These are phyloP conservation scores for Microctenopoma steveboyesi DNA, from an alignment of 2,797 vertebrate genomes.

Conservation along the genomic window DNA sequence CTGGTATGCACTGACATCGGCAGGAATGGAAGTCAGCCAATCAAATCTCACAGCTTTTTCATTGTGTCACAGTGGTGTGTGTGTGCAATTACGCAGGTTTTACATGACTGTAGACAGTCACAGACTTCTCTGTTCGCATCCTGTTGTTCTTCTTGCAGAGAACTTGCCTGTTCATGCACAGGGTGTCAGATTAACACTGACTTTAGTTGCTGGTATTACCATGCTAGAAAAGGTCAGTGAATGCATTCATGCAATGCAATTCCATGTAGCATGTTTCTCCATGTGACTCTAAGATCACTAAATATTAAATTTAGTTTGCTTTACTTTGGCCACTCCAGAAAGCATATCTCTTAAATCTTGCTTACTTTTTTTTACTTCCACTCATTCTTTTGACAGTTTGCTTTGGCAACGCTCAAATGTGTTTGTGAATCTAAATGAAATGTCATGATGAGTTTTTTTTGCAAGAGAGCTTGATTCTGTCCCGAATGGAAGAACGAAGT, in stretches of 20 bases:
- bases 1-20: conserved; percentile 72
- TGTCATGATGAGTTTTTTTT: conserved; percentile 24
- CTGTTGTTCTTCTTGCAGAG: conserved; percentile 23
- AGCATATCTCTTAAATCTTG: conserved; percentile 7
- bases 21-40: conserved; percentile 59
- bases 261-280: conserved; percentile 3
- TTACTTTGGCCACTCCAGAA: conserved; percentile 14
- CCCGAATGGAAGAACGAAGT: conserved; percentile 37
- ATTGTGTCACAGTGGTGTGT: conserved; percentile 59
- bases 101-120: conserved; percentile 30
- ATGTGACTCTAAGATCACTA: conserved; percentile 39
- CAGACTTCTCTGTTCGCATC: conserved; percentile 34
- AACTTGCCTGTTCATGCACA: conserved; percentile 4
- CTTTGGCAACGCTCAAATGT: conserved; percentile 7
- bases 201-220: conserved; percentile 15
- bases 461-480: conserved; percentile 39
- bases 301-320: conserved; percentile 14
- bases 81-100: conserved; percentile 55
- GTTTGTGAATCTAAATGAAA: conserved; percentile 46
- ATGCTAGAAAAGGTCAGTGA: background rate
- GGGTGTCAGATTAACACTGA: conserved; percentile 3
- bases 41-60: conserved; percentile 67
- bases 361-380: background rate
- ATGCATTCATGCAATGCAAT: background rate
- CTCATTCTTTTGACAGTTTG: conserved; percentile 47